These are phyloP conservation scores for Torymus auratus DNA, from an alignment of 2,888 invertebrate genomes.

Conservation along the genomic window DNA sequence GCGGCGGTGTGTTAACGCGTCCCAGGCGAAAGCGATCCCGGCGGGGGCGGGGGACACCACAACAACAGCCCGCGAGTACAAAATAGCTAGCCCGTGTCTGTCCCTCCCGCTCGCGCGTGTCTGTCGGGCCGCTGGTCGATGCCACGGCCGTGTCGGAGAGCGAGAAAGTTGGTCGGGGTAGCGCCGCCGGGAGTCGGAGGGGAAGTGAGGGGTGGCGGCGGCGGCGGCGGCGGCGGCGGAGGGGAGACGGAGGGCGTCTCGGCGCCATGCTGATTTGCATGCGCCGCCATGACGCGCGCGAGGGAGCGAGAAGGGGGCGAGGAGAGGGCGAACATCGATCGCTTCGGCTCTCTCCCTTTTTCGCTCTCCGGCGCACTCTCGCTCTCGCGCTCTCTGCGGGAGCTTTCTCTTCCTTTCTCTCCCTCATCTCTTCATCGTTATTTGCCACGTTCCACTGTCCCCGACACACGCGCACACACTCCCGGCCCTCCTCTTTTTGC, in stretches of 20 bases:
- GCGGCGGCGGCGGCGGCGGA: slow-evolving; percentile 59
- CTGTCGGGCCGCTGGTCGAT: slow-evolving; percentile 67
- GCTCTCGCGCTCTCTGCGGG: slow-evolving; percentile 65
- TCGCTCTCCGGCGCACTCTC: slow-evolving; percentile 65
- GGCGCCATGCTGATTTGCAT: slow-evolving; percentile 82
- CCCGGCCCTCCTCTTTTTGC: slow-evolving; percentile 48
- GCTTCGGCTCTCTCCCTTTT: slow-evolving; percentile 66
- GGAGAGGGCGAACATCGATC: slow-evolving; percentile 78
- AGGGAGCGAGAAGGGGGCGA: slow-evolving; percentile 53
- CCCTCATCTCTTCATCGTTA: slow-evolving; percentile 64
- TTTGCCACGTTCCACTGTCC: slow-evolving; percentile 66
- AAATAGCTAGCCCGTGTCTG: slow-evolving; percentile 69
- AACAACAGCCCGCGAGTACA: slow-evolving; percentile 59
- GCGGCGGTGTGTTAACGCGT: slow-evolving; percentile 8
- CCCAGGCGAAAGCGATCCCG: slow-evolving; percentile 16
- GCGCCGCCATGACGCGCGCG: slow-evolving; percentile 79
- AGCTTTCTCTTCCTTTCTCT: slow-evolving; percentile 63
- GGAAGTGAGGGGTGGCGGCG: slow-evolving; percentile 57
- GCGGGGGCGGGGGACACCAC: not conserved
- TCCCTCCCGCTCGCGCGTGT: slow-evolving; percentile 65
- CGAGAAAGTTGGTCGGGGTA: slow-evolving; percentile 11
- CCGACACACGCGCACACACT: slow-evolving; percentile 50
- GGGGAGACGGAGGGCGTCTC: slow-evolving; percentile 74
- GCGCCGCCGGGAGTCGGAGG: slow-evolving; percentile 51
- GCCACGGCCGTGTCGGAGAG: slow-evolving; percentile 70